A percentile compares a stretch with the other conserved stretches of the same genome.
These are phyloP conservation scores for Tetraodon nigroviridis DNA, from an alignment of 2,113 vertebrate species.

Conservation along the genomic window DNA sequence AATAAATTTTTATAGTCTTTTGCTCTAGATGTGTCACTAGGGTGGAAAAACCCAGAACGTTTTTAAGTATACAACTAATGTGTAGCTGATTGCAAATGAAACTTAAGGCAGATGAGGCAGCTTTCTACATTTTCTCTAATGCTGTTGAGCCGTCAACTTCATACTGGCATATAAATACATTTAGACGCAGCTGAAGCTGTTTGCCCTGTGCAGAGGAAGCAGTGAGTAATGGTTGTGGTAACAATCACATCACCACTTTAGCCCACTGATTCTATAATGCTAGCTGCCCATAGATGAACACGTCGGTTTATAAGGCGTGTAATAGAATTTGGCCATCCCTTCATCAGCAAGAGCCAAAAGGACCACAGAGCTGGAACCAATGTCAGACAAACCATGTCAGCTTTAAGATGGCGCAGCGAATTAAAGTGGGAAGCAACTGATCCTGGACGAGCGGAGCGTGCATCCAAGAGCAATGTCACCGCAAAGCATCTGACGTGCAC, in stretches of 20 bases:
- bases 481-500: conserved; percentile 20
- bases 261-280: conserved; percentile 41
- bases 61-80: too few relatives aligned
- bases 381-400: conserved; percentile 36
- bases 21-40: too few relatives aligned
- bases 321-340: conserved; percentile 56
- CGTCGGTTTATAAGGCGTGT: conserved; percentile 54
- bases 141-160: conserved; percentile 8
- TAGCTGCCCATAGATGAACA: conserved; percentile 51
- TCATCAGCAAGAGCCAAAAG: conserved; percentile 43
- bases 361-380: conserved; percentile 42
- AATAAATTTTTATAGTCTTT: too few relatives aligned
- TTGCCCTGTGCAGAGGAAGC: neutral
- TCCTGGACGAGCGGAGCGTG: conserved; percentile 8
- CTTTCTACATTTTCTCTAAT: neutral
- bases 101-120: too few relatives aligned
- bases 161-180: conserved; percentile 12
- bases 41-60: too few relatives aligned
- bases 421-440: conserved; percentile 33
- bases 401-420: conserved; percentile 43
- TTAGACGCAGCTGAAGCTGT: conserved; percentile 1
- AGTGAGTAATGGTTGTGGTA: conserved; percentile 5
- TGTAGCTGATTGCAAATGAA: too few relatives aligned
- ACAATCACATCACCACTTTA: conserved; percentile 35
- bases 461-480: conserved; percentile 1